Evolutionary conservation across 2,888 invertebrate species (phyloP), one percentile per base, ranked within the genome.

Genomic region (Podotricha telesiphe): DNA sequence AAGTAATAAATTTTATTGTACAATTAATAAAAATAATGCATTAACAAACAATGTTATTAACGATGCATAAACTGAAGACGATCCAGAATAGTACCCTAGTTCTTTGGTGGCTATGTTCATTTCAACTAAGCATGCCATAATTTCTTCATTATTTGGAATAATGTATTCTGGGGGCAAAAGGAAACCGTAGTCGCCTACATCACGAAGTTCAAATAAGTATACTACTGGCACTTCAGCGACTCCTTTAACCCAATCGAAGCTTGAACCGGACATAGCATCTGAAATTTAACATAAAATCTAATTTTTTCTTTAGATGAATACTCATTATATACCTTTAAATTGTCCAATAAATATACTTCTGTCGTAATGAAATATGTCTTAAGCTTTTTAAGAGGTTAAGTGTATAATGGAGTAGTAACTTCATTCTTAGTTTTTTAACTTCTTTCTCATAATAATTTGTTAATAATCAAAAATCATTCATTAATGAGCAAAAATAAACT

Each of bases 161-260:
- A 95, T 94, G 68, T 92, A 85, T 0, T 83, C 82, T 0, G 90
- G 70, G 0, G 94, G 94, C 1, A 95, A 82, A 1, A 94, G 75
- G 81, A 95, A 95, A 0, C 94, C 95, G 71, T 86, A 88, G 5
- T 77, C 71, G 0, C 94, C 94, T 0, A 82, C 82, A 75, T 95
- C 95, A 17, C 94, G 80, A 1, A 95, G 85, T 78, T 95, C 95
- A 50, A 94, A 91, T 0, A 94, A 92, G 76, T 91, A 93, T 0
- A 93, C 84, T 64, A 94, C 91, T 0, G 94, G 94, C 0, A 94
- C 84, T 0, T 93, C 87, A 0, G 89, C 88, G 0, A 82, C 86
- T 0, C 92, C 94, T 76, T 94, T 93, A 0, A 92, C 94, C 93
- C 94, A 95, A 77, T 95, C 95, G 62, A 90, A 87, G 67, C 89